phyloP scores from a whole-genome alignment of 2,113 vertebrate genomes.

The Eptesicus fuscus region DNA sequence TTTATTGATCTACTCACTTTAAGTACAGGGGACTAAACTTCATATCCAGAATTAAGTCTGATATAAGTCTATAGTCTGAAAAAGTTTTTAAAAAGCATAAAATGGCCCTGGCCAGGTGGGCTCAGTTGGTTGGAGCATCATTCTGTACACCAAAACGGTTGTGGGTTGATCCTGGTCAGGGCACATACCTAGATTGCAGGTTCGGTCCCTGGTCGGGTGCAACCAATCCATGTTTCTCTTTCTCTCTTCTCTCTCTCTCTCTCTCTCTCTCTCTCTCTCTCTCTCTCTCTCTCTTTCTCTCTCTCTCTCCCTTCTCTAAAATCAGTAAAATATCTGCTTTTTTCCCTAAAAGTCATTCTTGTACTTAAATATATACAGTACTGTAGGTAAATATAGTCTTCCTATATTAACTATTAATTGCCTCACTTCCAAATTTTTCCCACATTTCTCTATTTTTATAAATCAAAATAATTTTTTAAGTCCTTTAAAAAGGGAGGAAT shows the following conservation, averaged over 20 bases:
- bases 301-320: no score
- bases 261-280: no score
- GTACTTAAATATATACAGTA: not conserved
- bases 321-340: no score
- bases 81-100: not conserved
- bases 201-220: no score
- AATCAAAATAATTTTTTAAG: slow-evolving; percentile 5
- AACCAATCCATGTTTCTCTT: no score
- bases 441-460: no score
- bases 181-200: no score
- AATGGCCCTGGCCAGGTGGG: not conserved
- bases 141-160: no score
- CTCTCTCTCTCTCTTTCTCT: no score
- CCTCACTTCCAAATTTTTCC: not conserved
- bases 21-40: not conserved
- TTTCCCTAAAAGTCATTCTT: not conserved
- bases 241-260: no score
- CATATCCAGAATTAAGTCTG: not conserved
- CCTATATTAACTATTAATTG: not conserved
- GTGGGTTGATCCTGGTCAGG: no score
- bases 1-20: not conserved
- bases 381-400: not conserved
- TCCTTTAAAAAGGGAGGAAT: not conserved
- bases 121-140: no score
- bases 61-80: not conserved